Percentiles rank a stretch among this genome's conserved stretches.
Conservation (phyloP, 2,888 invertebrate genomes). For the Rhagium mordax region DNA sequence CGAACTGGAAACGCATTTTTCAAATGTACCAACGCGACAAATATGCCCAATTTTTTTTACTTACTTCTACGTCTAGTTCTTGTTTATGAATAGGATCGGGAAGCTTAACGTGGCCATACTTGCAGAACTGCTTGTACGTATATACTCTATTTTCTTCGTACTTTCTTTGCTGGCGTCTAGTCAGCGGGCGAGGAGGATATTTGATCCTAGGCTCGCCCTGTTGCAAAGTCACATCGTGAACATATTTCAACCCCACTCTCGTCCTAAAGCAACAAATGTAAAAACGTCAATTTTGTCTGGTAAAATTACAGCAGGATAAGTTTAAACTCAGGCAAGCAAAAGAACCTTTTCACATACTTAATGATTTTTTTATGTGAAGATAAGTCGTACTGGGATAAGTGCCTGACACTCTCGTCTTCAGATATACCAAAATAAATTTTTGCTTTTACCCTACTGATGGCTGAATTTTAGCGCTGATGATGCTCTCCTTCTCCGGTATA, state of each 20-base stretch:
- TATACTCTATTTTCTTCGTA: slow-evolving; percentile 52
- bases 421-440: too few species aligned
- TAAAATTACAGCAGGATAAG: too few species aligned
- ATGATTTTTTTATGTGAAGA: too few species aligned
- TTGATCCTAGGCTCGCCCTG: slow-evolving; percentile 47
- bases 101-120: slow-evolving; percentile 58
- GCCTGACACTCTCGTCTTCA: too few species aligned
- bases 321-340: too few species aligned
- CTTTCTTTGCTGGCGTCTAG: slow-evolving; percentile 51
- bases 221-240: slow-evolving; percentile 31
- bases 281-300: too few species aligned
- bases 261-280: slow-evolving; percentile 39
- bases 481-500: slow-evolving; percentile 47
- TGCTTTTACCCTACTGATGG: slow-evolving; percentile 54
- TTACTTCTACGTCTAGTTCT: slow-evolving; percentile 52
- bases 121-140: slow-evolving; percentile 60
- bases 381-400: too few species aligned
- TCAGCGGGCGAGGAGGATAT: slow-evolving; percentile 54
- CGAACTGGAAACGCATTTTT: slow-evolving; percentile 52
- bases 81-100: slow-evolving; percentile 57
- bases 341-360: too few species aligned
- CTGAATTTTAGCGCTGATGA: slow-evolving; percentile 48
- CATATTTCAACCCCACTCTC: slow-evolving; percentile 48
- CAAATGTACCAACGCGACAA: too few species aligned
- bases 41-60: too few species aligned